Evolutionary conservation across 30 jellyfish, hydroid and myxozoan genomes (phyloP).

Genomic region (Hydractinia echinata): DNA sequence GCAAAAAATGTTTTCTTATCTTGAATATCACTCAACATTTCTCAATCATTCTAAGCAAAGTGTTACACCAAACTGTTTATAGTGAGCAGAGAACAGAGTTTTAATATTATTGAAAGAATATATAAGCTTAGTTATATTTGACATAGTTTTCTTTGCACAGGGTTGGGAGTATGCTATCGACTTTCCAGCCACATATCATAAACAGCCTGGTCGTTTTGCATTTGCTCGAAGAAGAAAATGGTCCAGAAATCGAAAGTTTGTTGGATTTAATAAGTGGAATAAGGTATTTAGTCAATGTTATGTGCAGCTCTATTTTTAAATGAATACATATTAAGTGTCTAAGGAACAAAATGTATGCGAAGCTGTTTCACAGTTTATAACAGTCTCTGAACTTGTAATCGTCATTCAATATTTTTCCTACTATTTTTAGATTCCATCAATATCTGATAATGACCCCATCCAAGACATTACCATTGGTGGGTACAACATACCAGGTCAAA

Average conservation of each 20-base stretch:
- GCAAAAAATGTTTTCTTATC: too few relatives aligned
- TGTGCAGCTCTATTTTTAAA: background rate
- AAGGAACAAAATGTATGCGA: background rate
- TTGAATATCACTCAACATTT: too few relatives aligned
- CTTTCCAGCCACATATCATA: conserved; percentile 68
- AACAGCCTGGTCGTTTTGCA: conserved; percentile 43
- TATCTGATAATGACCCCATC: conserved; percentile 49
- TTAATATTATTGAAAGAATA: too few relatives aligned
- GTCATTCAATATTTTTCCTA: background rate
- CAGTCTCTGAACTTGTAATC: background rate
- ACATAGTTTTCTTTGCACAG: conserved; percentile 10
- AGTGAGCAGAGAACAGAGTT: too few relatives aligned
- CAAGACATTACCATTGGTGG: conserved; percentile 89
- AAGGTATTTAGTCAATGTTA: conserved; percentile 27
- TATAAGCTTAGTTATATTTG: too few relatives aligned
- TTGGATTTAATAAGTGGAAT: conserved; percentile 66
- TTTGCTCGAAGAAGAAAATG: conserved; percentile 81
- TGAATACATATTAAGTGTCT: background rate
- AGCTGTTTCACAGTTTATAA: background rate
- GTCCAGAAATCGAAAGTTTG: conserved; percentile 61
- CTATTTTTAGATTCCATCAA: background rate
- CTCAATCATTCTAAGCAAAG: too few relatives aligned
- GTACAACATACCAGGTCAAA: conserved; percentile 52
- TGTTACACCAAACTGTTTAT: too few relatives aligned
- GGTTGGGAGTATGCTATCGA: conserved; percentile 99